Percentiles rank a stretch among this genome's conserved stretches.
These are phyloP conservation scores for Drosophila kurseongensis DNA, from an alignment of 1,140 invertebrate genomes.

Conservation along the genomic window DNA sequence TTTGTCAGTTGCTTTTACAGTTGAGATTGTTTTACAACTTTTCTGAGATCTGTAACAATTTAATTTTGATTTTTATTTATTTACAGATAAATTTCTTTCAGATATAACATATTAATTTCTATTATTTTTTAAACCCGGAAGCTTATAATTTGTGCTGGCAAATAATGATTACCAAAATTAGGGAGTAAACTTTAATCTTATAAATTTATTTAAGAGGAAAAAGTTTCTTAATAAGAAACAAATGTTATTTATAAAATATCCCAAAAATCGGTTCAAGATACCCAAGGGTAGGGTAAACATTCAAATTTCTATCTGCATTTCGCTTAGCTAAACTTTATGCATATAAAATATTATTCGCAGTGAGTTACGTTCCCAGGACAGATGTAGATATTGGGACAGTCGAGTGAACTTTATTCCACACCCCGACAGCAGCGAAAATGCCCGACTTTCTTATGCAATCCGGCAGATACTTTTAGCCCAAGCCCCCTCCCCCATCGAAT, in stretches of 20 bases:
- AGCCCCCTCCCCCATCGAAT: slow-evolving; percentile 28
- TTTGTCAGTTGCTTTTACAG: not conserved
- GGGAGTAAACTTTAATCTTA: too few relatives aligned
- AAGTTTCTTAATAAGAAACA: not conserved
- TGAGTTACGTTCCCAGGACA: slow-evolving; percentile 30
- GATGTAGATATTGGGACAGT: slow-evolving; percentile 20
- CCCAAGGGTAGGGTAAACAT: not conserved
- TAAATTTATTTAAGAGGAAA: too few relatives aligned
- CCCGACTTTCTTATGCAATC: slow-evolving; percentile 73
- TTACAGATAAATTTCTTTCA: too few relatives aligned
- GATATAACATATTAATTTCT: too few relatives aligned
- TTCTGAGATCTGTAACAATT: too few relatives aligned
- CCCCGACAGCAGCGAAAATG: slow-evolving; percentile 26
- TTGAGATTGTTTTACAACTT: not conserved
- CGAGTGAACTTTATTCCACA: slow-evolving; percentile 29
- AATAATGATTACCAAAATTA: too few relatives aligned
- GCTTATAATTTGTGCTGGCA: too few relatives aligned
- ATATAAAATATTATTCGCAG: slow-evolving; percentile 51
- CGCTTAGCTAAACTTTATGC: slow-evolving; percentile 33
- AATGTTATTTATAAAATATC: not conserved
- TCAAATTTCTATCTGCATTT: not conserved
- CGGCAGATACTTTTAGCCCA: slow-evolving; percentile 51
- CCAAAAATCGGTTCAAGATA: not conserved
- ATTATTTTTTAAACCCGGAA: too few relatives aligned
- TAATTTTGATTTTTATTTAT: too few relatives aligned